Evolutionary conservation across 2,888 invertebrate species (phyloP), one percentile per base, ranked within the genome.

Genomic region (Nemurella pictetii): DNA sequence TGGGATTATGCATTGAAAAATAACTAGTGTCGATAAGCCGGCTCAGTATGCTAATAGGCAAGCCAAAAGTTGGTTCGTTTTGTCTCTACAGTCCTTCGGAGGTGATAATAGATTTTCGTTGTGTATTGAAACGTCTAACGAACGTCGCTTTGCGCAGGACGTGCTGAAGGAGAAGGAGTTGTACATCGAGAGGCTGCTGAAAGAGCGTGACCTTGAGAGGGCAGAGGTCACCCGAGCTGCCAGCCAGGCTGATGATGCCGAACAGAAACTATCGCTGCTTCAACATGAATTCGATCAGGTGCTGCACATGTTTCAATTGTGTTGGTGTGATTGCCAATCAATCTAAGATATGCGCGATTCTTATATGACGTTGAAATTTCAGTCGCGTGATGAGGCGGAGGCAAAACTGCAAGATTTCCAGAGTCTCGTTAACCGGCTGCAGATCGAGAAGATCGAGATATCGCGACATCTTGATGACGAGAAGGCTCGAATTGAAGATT

Each of bases 141-240:
- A 5, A 74, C 12, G 77, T 81, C n/a, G 73, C 84, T 80, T 84
- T 86, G 89, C 90, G 85, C 90, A 98, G 98, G 97, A 98, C 90
- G 92, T 96, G 36, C 91, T 99, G 85, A 95, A 96, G 89, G 98
- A 99, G 91, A 99, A 98, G 90, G 97, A 98, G 89, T 95, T 96
- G 87, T 98, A 99, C 89, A 95, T 99, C 89, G 98, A 98, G 89
- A 95, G 97, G 88, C 92, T 99, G 88, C 93, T 98, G 90, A 95
- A 95, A 86, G 99, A 99, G 90, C 92, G 98, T 83, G 98, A 99
- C 89, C 89, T 98, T 88, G 99, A 98, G 89, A 92, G 98, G 88
- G 94, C 96, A 35, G 97, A 98, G 90, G 94, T 98, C 30, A 97
- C 96, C 20, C 95, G 96, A 90, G 95, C 95, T 86, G 95, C 96